phyloP scores from a whole-genome alignment of 2,888 invertebrate species.

The Pachydiplax longipennis region DNA sequence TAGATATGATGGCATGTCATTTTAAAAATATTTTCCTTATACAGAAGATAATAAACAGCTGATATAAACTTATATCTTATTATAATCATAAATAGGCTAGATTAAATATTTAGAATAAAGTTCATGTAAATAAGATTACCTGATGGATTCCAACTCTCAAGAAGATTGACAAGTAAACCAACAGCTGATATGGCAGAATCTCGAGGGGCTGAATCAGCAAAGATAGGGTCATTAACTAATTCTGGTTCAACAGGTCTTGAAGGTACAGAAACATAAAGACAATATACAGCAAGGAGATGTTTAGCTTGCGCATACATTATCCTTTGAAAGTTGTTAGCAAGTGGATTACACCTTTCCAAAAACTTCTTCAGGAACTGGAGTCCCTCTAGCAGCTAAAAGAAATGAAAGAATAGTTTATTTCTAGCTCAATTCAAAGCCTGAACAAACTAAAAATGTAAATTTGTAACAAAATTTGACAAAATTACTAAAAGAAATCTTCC shows the following conservation, averaged over 20 bases:
- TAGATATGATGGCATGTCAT: background rate
- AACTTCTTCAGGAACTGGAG: background rate
- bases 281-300: conserved; percentile 15
- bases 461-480: too few relatives aligned
- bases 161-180: background rate
- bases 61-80: background rate
- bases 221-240: background rate
- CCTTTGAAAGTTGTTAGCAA: background rate
- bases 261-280: background rate
- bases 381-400: background rate
- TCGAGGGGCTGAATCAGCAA: background rate
- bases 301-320: conserved; percentile 1
- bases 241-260: background rate
- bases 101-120: background rate
- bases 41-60: background rate
- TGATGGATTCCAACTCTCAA: background rate
- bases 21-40: background rate
- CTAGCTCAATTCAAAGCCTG: background rate
- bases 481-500: too few relatives aligned
- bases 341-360: background rate
- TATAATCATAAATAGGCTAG: background rate
- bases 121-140: background rate
- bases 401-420: background rate
- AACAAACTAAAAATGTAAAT: too few relatives aligned
- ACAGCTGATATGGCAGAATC: conserved; percentile 8